A percentile compares a stretch with the other conserved stretches of the same genome.
Conservation (phyloP, 2,113 vertebrate genomes). For the Conger conger region DNA sequence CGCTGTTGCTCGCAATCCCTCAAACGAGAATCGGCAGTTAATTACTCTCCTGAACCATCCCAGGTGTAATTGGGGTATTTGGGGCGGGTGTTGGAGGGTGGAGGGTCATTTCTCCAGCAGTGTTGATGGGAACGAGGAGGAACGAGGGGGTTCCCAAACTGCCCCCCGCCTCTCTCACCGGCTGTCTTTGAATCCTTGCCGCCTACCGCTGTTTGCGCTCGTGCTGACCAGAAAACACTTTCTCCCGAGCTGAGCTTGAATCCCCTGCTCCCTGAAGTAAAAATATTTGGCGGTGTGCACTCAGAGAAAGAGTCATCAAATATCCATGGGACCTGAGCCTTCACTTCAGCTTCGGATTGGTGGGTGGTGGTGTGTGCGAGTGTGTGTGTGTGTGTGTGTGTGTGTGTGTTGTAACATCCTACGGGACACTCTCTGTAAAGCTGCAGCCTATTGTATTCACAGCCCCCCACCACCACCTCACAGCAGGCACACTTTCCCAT, state of each 20-base stretch:
- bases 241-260: neutral
- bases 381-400: neutral
- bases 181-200: conserved; percentile 21
- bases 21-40: neutral
- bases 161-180: neutral
- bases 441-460: neutral
- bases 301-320: conserved; percentile 30
- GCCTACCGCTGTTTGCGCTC: neutral
- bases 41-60: neutral
- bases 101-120: conserved; percentile 37
- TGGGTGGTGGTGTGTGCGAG: neutral
- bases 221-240: neutral
- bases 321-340: conserved; percentile 26
- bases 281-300: conserved; percentile 11
- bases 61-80: conserved; percentile 23
- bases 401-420: neutral
- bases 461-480: neutral
- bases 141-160: neutral
- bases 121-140: conserved; percentile 21
- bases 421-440: neutral
- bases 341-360: neutral
- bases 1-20: neutral
- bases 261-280: conserved; percentile 22
- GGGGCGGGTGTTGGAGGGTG: conserved; percentile 32
- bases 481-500: neutral